These are phyloP conservation scores for Goniozus legneri DNA, from an alignment of 1,140 invertebrate genomes.

Conservation along the genomic window DNA sequence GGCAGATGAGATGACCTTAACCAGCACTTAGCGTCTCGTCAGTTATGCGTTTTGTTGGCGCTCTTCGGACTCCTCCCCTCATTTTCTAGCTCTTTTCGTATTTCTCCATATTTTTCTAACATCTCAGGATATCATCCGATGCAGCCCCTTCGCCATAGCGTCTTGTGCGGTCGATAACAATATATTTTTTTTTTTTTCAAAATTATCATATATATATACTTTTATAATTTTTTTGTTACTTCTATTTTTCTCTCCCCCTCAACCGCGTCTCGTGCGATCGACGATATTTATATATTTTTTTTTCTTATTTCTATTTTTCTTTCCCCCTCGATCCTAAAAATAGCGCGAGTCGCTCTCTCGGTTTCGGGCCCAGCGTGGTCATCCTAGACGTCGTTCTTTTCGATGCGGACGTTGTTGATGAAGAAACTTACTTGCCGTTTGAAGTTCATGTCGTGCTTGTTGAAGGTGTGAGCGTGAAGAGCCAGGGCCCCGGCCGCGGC, in stretches of 20 bases:
- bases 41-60: too few species aligned
- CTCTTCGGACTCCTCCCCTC: too few species aligned
- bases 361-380: constrained; percentile 4
- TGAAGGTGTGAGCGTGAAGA: constrained; percentile 56
- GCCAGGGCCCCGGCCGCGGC: constrained; percentile 50
- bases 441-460: constrained; percentile 63
- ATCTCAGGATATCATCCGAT: too few species aligned
- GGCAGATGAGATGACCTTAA: too few species aligned
- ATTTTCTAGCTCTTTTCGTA: too few species aligned
- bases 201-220: too few species aligned
- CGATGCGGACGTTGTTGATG: constrained; percentile 71
- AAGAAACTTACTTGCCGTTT: constrained; percentile 81
- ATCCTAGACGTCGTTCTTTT: constrained; percentile 61
- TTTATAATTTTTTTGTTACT: too few species aligned
- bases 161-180: too few species aligned
- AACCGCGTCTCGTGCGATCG: constrained; percentile 3
- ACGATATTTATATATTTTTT: constrained; percentile 6
- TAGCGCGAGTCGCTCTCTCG: constrained; percentile 5
- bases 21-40: too few species aligned
- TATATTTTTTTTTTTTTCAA: too few species aligned
- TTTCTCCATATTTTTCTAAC: too few species aligned
- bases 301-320: not conserved
- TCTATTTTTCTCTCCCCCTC: constrained; percentile 8
- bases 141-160: too few species aligned
- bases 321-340: not conserved